A percentile compares a stretch with the other conserved stretches of the same genome.
Evolutionary conservation across 2,888 invertebrate genomes (phyloP).

Genomic region (Idaea aversata): DNA sequence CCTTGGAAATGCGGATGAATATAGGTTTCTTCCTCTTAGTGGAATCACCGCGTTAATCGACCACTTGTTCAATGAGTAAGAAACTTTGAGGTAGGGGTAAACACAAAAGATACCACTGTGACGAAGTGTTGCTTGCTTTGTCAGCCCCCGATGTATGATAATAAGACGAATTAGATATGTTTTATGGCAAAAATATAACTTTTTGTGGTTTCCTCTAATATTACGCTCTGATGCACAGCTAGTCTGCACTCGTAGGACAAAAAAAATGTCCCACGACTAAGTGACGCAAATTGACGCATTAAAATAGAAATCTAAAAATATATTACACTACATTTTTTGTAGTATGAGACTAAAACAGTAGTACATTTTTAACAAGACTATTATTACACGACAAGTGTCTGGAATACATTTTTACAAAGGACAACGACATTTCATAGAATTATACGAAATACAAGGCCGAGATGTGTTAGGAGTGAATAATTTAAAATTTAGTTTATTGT

Average conservation of each 20-base stretch:
- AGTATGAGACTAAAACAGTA: background rate
- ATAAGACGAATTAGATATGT: too few relatives aligned
- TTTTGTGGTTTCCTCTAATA: too few relatives aligned
- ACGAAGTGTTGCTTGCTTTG: too few relatives aligned
- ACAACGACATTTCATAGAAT: background rate
- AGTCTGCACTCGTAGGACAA: background rate
- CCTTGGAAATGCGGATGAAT: too few relatives aligned
- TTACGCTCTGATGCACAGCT: too few relatives aligned
- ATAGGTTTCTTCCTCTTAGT: too few relatives aligned
- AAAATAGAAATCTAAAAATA: background rate
- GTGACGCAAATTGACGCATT: background rate
- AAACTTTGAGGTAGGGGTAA: too few relatives aligned
- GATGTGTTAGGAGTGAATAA: background rate
- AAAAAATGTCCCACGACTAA: background rate
- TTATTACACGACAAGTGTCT: background rate
- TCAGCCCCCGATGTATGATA: too few relatives aligned
- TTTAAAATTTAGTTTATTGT: slow-evolving; percentile 6
- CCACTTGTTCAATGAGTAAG: too few relatives aligned
- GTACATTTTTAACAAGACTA: background rate
- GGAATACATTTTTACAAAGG: background rate
- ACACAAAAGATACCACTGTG: too few relatives aligned
- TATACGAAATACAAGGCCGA: background rate
- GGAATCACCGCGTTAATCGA: too few relatives aligned
- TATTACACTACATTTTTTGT: background rate
- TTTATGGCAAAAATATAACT: too few relatives aligned